These are phyloP conservation scores for Alca torda DNA, from an alignment of 2,797 vertebrate species.

Conservation along the genomic window DNA sequence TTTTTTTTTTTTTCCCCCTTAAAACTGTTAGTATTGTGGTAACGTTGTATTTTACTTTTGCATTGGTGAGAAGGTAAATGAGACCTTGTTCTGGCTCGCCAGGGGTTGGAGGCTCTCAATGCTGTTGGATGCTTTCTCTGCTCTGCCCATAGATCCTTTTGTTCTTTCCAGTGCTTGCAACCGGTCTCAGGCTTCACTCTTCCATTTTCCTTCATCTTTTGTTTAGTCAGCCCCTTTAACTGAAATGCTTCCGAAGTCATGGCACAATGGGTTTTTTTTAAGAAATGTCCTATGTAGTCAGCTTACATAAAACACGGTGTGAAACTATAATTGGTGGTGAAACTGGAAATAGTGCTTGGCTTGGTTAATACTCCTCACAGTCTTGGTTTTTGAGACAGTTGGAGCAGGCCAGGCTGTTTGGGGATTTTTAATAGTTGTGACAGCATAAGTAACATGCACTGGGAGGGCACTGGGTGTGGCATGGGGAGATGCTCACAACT, in stretches of 20 bases:
- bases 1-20: neutral
- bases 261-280: neutral
- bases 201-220: neutral
- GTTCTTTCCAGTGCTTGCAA: neutral
- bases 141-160: neutral
- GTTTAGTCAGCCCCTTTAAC: neutral
- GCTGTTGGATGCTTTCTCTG: neutral
- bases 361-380: neutral
- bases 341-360: neutral
- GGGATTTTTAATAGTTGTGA: neutral
- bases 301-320: fast-evolving
- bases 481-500: neutral
- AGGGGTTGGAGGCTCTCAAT: neutral
- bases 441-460: fast-evolving
- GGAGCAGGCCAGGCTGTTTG: neutral
- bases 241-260: neutral
- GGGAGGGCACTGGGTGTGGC: neutral
- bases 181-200: neutral
- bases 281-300: neutral
- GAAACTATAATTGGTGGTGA: neutral
- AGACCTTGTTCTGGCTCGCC: neutral
- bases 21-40: neutral
- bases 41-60: neutral
- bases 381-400: neutral
- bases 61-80: neutral